phyloP scores from a whole-genome alignment of 2,797 vertebrate genomes.

The Aldrovandia affinis region DNA sequence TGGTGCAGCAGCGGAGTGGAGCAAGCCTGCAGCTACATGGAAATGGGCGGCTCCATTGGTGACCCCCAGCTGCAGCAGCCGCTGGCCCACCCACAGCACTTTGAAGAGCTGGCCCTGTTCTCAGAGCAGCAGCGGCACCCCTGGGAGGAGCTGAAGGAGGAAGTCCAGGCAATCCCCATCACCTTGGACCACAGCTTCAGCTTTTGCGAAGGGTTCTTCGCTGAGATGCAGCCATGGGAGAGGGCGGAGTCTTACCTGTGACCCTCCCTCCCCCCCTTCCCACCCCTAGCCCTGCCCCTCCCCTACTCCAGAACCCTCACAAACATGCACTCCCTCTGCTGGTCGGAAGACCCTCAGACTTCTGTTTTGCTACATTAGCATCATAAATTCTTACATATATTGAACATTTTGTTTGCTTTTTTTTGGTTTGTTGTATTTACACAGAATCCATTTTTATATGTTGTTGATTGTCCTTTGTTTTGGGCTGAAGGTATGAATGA shows the following conservation, averaged over 20 bases:
- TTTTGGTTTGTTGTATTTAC: slow-evolving; percentile 47
- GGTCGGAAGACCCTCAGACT: slow-evolving; percentile 50
- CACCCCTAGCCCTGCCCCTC: neutral
- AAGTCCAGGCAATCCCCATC: slow-evolving; percentile 69
- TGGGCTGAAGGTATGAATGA: slow-evolving; percentile 37
- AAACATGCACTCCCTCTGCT: slow-evolving; percentile 50
- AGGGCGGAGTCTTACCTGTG: slow-evolving; percentile 73
- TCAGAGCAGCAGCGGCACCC: slow-evolving; percentile 70
- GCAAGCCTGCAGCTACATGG: slow-evolving; percentile 69
- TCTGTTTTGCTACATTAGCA: slow-evolving; percentile 82
- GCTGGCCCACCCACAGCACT: slow-evolving; percentile 36
- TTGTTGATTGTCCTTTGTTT: slow-evolving; percentile 45
- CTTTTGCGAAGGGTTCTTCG: slow-evolving; percentile 78
- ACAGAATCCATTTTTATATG: slow-evolving; percentile 44
- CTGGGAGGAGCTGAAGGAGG: slow-evolving; percentile 83
- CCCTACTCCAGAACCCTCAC: slow-evolving; percentile 39
- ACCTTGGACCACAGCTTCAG: slow-evolving; percentile 76
- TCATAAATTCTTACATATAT: slow-evolving; percentile 58
- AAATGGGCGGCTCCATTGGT: slow-evolving; percentile 61
- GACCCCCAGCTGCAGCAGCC: slow-evolving; percentile 67
- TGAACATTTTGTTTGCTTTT: slow-evolving; percentile 53
- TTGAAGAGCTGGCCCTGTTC: slow-evolving; percentile 70
- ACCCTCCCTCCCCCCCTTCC: slow-evolving; percentile 37
- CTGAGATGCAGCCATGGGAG: slow-evolving; percentile 81
- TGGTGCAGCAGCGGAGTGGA: slow-evolving; percentile 69